phyloP scores from a whole-genome alignment of 35 echinoderm and acorn worm genomes.

The Acanthaster planci region DNA sequence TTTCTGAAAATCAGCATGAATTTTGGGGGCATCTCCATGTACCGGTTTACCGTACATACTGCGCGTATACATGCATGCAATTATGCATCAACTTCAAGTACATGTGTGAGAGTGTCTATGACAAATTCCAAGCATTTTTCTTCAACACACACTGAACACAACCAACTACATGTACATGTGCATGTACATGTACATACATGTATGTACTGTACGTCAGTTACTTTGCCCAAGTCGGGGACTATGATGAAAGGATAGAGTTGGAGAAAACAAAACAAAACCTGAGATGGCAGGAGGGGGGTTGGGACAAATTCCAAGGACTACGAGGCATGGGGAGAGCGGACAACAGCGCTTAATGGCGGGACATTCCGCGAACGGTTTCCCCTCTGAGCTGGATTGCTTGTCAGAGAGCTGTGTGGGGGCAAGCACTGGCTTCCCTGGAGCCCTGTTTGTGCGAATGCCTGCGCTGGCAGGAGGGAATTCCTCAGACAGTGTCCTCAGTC shows the following conservation, averaged over 20 bases:
- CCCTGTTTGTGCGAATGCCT: constrained; percentile 14
- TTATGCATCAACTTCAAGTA: too few relatives aligned
- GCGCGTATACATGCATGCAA: too few relatives aligned
- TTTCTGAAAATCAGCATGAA: too few relatives aligned
- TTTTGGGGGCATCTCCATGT: too few relatives aligned
- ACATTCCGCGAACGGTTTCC: constrained; percentile 9
- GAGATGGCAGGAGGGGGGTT: not conserved
- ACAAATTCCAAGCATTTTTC: too few relatives aligned
- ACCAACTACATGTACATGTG: too few relatives aligned
- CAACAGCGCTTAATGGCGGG: constrained; percentile 10
- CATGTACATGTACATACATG: too few relatives aligned
- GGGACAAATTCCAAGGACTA: not conserved
- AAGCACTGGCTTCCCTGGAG: constrained; percentile 21
- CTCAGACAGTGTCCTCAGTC: not conserved
- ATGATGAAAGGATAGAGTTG: not conserved
- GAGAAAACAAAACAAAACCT: too few relatives aligned
- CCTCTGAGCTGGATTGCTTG: not conserved
- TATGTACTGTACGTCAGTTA: too few relatives aligned
- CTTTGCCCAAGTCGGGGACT: not conserved
- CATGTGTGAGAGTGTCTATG: too few relatives aligned
- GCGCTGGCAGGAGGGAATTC: constrained; percentile 13
- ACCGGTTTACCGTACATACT: too few relatives aligned
- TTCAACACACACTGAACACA: too few relatives aligned
- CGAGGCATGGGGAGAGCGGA: not conserved
- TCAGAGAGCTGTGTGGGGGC: not conserved